Percentiles rank a stretch among this genome's conserved stretches.
Conservation (phyloP, 2,113 vertebrate genomes). For the Epinephelus cyanopodus region DNA sequence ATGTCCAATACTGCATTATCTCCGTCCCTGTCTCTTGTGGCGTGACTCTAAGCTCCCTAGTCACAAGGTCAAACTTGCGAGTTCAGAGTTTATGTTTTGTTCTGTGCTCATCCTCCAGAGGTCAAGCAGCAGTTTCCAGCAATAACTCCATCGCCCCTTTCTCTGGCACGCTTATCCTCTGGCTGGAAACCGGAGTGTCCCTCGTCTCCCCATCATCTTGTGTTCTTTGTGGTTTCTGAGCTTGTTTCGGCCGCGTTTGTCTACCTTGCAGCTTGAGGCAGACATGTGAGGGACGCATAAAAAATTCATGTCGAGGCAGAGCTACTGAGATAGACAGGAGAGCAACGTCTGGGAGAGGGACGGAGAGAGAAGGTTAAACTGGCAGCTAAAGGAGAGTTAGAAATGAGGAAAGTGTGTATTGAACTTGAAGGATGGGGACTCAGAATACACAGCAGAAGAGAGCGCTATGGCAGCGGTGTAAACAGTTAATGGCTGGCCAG, state of each 20-base stretch:
- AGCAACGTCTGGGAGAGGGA: conserved; percentile 27
- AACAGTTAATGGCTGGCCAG: conserved; percentile 72
- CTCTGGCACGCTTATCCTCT: conserved; percentile 6
- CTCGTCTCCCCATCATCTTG: conserved; percentile 36
- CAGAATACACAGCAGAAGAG: not conserved
- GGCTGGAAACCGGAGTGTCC: conserved; percentile 34
- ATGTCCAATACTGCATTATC: conserved; percentile 64
- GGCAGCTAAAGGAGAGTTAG: conserved; percentile 24
- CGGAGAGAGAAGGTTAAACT: conserved; percentile 30
- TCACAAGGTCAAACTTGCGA: conserved; percentile 55
- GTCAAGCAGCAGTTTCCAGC: conserved; percentile 40
- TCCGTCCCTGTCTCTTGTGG: conserved; percentile 27
- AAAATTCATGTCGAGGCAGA: conserved; percentile 55
- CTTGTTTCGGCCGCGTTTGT: conserved; percentile 46
- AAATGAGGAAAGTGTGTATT: conserved; percentile 6
- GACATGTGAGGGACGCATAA: conserved; percentile 59
- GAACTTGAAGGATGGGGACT: conserved; percentile 5
- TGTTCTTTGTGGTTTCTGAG: conserved; percentile 31
- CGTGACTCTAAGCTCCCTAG: not conserved
- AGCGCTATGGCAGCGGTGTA: conserved; percentile 34
- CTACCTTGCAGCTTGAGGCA: conserved; percentile 44
- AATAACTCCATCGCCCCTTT: conserved; percentile 36
- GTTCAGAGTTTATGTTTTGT: conserved; percentile 57
- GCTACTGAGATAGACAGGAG: conserved; percentile 27
- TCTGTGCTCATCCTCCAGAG: conserved; percentile 36